phyloP scores from a whole-genome alignment of 2,888 invertebrate species.

The Trachelus troglodyta region DNA sequence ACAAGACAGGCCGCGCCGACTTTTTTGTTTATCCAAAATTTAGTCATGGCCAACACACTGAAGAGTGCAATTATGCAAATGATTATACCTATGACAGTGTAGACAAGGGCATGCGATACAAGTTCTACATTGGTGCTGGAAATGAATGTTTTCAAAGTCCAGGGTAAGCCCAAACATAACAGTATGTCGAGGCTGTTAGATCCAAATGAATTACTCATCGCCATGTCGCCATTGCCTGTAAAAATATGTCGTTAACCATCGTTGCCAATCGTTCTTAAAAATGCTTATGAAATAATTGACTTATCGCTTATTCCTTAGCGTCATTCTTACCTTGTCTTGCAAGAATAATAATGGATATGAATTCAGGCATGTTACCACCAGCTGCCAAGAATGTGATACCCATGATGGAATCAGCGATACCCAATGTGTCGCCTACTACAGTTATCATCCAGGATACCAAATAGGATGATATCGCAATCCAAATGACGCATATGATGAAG shows the following conservation, averaged over 20 bases:
- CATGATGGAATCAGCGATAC: conserved; percentile 89
- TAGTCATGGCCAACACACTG: conserved; percentile 75
- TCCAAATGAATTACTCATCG: conserved; percentile 87
- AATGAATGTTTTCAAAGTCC: conserved; percentile 81
- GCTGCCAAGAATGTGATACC: conserved; percentile 92
- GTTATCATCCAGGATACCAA: conserved; percentile 94
- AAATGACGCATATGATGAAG: conserved; percentile 87
- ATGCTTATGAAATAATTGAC: not conserved
- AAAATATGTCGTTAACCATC: conserved; percentile 32
- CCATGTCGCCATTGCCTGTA: conserved; percentile 86
- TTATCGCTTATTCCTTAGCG: not conserved
- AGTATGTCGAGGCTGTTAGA: conserved; percentile 88
- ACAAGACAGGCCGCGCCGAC: conserved; percentile 76
- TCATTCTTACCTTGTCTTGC: conserved; percentile 79
- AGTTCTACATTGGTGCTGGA: conserved; percentile 73
- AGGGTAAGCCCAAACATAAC: conserved; percentile 85
- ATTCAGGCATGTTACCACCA: conserved; percentile 90
- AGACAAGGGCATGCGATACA: conserved; percentile 83
- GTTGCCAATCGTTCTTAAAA: not conserved
- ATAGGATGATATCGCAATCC: conserved; percentile 88
- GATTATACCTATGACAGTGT: conserved; percentile 83
- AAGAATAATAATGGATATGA: conserved; percentile 85
- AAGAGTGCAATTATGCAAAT: conserved; percentile 80
- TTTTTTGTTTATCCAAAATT: conserved; percentile 76
- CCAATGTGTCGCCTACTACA: conserved; percentile 82